Conservation (phyloP, 2,888 invertebrate species). For the Rhyacophila evoluta region DNA sequence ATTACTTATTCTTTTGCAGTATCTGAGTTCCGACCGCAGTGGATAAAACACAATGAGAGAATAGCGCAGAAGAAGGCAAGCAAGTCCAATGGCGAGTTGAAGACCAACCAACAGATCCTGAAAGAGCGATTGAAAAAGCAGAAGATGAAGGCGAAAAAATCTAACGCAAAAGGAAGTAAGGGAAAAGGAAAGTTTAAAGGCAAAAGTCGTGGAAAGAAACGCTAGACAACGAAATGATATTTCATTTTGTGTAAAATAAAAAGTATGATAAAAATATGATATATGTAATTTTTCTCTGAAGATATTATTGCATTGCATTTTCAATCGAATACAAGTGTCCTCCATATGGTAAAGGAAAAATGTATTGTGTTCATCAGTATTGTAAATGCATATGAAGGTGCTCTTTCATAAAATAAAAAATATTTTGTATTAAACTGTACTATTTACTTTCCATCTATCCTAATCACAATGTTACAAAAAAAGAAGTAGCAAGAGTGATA, state of each 20-base stretch:
- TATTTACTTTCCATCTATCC: background rate
- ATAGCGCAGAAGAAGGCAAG: constrained; percentile 71
- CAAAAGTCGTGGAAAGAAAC: constrained; percentile 8
- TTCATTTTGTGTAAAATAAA: constrained; percentile 1
- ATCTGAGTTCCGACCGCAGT: constrained; percentile 76
- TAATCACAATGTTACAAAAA: too few species aligned
- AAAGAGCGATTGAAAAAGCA: constrained; percentile 78
- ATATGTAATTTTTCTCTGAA: background rate
- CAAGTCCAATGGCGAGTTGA: constrained; percentile 72
- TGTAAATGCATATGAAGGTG: background rate
- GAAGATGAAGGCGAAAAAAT: constrained; percentile 67
- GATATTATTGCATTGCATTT: background rate
- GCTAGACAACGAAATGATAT: constrained; percentile 3
- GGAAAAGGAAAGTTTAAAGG: constrained; percentile 1
- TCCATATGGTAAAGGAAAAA: background rate
- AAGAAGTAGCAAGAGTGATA: too few species aligned
- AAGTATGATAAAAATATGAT: background rate
- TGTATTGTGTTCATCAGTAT: background rate
- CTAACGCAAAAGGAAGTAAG: constrained; percentile 32
- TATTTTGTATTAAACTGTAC: background rate
- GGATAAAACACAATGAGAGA: constrained; percentile 85
- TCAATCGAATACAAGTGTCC: background rate
- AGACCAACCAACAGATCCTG: constrained; percentile 81
- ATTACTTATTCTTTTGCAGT: constrained; percentile 58
- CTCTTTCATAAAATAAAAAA: background rate